Evolutionary conservation across 2,797 vertebrate species (phyloP).

Genomic region (Glyptemys insculpta): DNA sequence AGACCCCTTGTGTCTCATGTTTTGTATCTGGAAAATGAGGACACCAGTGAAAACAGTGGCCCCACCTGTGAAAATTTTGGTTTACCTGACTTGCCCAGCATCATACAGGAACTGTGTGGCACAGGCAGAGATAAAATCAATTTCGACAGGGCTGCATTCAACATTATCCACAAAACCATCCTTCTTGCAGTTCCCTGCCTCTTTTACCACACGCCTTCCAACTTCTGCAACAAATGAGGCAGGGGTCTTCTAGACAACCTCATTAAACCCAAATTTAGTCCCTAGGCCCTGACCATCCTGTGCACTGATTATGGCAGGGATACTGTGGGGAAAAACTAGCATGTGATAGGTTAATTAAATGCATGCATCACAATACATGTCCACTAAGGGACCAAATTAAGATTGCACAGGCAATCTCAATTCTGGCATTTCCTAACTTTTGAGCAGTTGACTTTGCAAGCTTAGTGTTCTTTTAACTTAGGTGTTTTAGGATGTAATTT

Average conservation of each 20-base stretch:
- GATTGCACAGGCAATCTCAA: neutral
- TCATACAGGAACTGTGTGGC: neutral
- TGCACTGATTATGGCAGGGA: neutral
- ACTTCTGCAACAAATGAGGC: neutral
- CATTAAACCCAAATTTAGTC: neutral
- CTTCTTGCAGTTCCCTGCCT: neutral
- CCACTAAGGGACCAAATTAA: neutral
- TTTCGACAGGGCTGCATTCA: neutral
- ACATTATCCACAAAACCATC: neutral
- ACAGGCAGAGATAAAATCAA: neutral
- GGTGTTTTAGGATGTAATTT: neutral
- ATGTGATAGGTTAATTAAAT: neutral
- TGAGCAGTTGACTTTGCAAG: neutral
- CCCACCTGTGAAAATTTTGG: neutral
- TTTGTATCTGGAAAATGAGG: neutral
- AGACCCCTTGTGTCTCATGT: neutral
- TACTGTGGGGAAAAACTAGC: neutral
- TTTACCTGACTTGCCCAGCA: neutral
- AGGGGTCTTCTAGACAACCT: neutral
- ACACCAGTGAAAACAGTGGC: neutral
- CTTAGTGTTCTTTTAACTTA: neutral
- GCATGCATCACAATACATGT: neutral
- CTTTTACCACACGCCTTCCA: neutral
- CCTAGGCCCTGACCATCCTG: neutral
- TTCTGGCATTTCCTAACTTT: neutral